Conservation (phyloP, 2,113 vertebrate genomes). For the Tychaedon coryphoeus region DNA sequence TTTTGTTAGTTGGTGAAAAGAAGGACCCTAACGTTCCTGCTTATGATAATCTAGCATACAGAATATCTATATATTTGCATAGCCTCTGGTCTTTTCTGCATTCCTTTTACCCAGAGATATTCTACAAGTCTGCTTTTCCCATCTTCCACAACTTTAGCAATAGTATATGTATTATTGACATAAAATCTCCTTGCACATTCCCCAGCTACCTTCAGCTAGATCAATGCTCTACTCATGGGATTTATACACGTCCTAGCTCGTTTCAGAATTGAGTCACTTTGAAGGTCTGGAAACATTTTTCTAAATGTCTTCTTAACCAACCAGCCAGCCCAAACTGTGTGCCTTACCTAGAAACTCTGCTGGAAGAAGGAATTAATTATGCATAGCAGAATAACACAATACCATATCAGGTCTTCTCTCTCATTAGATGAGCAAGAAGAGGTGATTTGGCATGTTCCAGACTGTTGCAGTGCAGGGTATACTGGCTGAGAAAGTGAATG, state of each 20-base stretch:
- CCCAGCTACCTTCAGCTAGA: not conserved
- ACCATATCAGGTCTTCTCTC: not conserved
- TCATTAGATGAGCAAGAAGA: slow-evolving; percentile 4
- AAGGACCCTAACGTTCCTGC: not conserved
- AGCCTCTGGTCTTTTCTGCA: not conserved
- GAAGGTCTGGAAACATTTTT: not conserved
- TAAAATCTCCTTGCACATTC: not conserved
- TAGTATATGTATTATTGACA: not conserved
- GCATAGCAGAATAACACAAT: not conserved
- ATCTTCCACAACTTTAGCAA: not conserved
- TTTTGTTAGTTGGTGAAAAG: not conserved
- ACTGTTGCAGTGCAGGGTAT: not conserved
- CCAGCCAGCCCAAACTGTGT: not conserved
- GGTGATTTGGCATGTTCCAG: not conserved
- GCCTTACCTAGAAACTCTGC: not conserved
- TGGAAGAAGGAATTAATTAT: slow-evolving; percentile 8
- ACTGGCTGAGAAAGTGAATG: not conserved
- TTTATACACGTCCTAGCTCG: not conserved
- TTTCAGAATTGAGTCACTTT: not conserved
- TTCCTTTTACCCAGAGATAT: not conserved
- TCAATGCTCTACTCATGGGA: not conserved
- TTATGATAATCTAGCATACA: not conserved
- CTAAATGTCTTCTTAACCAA: not conserved
- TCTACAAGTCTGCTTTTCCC: not conserved
- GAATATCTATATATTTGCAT: not conserved